Evolutionary conservation across 2,113 vertebrate species (phyloP).

Genomic region (Pluvialis apricaria): DNA sequence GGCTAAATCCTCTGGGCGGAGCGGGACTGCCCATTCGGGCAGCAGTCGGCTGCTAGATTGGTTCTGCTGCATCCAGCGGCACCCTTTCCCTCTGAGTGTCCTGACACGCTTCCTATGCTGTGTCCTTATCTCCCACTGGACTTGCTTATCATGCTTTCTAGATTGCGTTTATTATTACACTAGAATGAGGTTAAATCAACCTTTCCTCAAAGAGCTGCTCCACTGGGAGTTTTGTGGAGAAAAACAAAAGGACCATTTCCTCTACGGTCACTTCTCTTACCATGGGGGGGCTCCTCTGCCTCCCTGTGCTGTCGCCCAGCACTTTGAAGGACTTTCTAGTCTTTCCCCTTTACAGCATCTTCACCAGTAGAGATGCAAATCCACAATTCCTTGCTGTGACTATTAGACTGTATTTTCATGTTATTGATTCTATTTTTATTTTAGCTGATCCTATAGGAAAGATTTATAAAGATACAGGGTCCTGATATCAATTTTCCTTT

Average conservation of each 20-base stretch:
- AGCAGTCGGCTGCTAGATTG: background rate
- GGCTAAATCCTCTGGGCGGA: background rate
- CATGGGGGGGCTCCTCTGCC: background rate
- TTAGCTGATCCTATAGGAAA: background rate
- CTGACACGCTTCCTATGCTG: background rate
- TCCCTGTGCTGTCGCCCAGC: background rate
- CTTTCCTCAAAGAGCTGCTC: background rate
- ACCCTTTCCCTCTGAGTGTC: background rate
- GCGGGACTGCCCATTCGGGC: background rate
- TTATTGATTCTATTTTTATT: background rate
- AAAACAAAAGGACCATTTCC: background rate
- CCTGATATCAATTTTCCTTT: background rate
- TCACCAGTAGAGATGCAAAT: background rate
- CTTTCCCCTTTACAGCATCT: background rate
- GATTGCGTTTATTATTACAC: background rate
- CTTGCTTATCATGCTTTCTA: background rate
- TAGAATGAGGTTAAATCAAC: background rate
- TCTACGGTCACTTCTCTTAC: background rate
- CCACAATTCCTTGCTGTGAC: background rate
- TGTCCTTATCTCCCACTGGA: background rate
- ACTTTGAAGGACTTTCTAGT: background rate
- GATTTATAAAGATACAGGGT: background rate
- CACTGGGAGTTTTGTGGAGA: background rate
- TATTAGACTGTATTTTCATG: background rate
- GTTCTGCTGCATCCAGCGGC: background rate